Conservation (phyloP, 2,797 vertebrate species). For the Falco cherrug region DNA sequence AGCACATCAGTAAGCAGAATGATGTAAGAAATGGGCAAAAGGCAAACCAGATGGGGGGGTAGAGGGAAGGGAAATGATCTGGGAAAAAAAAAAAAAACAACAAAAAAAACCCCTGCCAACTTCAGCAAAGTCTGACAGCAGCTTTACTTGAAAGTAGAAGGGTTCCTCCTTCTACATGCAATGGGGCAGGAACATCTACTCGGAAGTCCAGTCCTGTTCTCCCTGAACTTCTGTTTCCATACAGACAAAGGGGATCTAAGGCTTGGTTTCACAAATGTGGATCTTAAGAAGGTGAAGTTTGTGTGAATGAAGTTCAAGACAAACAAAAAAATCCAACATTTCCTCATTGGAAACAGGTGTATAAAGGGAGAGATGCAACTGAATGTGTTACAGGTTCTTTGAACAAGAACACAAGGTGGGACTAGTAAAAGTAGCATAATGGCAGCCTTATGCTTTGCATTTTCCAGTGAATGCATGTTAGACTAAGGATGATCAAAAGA, state of each 20-base stretch:
- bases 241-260: not conserved
- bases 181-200: not conserved
- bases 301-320: not conserved
- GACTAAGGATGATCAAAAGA: not conserved
- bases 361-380: not conserved
- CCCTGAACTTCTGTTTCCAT: not conserved
- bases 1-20: not conserved
- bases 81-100: not conserved
- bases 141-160: not conserved
- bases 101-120: not conserved
- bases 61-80: not conserved
- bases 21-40: not conserved
- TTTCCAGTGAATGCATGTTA: not conserved
- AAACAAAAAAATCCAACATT: not conserved
- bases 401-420: not conserved
- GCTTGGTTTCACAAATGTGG: not conserved
- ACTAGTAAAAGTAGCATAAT: not conserved
- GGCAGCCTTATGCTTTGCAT: not conserved
- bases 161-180: not conserved
- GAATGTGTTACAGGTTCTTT: not conserved
- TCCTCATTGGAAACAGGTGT: not conserved
- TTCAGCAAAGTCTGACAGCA: not conserved
- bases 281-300: not conserved
- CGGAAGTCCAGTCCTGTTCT: not conserved
- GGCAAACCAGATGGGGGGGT: not conserved